Conservation (phyloP, 2,888 invertebrate species). For the Bugulina stolonifera region DNA sequence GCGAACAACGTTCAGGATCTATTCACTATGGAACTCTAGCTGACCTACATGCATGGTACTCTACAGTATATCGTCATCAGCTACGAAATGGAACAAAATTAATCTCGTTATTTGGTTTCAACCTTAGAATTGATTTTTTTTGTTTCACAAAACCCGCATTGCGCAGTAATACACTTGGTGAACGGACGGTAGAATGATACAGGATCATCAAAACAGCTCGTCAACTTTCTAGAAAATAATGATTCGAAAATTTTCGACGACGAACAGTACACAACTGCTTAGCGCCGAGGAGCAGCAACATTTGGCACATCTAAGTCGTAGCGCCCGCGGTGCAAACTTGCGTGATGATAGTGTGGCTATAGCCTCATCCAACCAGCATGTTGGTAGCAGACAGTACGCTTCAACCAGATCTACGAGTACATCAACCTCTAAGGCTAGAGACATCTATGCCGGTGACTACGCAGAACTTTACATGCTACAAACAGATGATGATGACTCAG, state of each 20-base stretch:
- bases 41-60: too few species aligned
- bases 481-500: background rate
- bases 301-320: background rate
- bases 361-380: background rate
- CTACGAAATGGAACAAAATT: too few species aligned
- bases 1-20: too few species aligned
- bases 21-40: too few species aligned
- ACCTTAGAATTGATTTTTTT: too few species aligned
- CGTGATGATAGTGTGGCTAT: background rate
- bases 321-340: background rate
- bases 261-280: conserved; percentile 1
- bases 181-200: too few species aligned
- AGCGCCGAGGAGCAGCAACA: conserved; percentile 16
- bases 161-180: too few species aligned
- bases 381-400: background rate
- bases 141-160: too few species aligned
- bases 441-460: background rate
- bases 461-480: background rate
- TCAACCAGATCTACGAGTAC: background rate
- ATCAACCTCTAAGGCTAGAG: background rate
- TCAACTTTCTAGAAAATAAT: too few species aligned
- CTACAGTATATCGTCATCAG: too few species aligned
- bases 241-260: conserved; percentile 22
- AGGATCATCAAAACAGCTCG: too few species aligned
- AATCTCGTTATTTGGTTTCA: too few species aligned